phyloP scores from a whole-genome alignment of 92 coral and sea anemone species.

The Bergia puertoricense region DNA sequence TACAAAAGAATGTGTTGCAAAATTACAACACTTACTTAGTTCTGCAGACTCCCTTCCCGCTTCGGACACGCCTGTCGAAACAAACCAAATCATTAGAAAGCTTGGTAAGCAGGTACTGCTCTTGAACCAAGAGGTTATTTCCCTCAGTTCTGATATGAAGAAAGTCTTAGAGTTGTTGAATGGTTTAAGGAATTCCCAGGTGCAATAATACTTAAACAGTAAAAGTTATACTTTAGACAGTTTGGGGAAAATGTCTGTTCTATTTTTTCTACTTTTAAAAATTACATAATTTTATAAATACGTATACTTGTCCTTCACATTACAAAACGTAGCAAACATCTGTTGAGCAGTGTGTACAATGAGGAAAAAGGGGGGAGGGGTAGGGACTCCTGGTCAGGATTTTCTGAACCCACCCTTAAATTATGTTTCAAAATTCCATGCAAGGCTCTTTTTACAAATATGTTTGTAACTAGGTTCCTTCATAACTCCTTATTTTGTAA shows the following conservation, averaged over 20 bases:
- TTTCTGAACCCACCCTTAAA: too few species aligned
- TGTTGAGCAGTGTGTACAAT: too few species aligned
- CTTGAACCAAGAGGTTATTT: constrained; percentile 69
- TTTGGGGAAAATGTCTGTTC: neutral
- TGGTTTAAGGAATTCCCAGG: constrained; percentile 56
- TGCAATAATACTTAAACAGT: neutral
- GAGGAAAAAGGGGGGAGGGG: too few species aligned
- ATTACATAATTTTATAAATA: neutral
- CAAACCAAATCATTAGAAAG: constrained; percentile 69
- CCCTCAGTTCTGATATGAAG: constrained; percentile 73
- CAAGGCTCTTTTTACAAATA: too few species aligned
- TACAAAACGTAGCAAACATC: too few species aligned
- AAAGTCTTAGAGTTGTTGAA: constrained; percentile 68
- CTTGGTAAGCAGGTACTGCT: constrained; percentile 67
- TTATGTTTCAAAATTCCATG: too few species aligned
- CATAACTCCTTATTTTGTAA: too few species aligned
- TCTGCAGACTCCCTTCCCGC: constrained; percentile 59
- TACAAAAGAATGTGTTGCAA: constrained; percentile 68
- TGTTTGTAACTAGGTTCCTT: too few species aligned
- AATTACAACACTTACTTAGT: constrained; percentile 56
- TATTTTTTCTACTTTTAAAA: neutral
- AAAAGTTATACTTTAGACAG: neutral
- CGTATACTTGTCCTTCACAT: neutral
- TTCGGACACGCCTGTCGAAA: constrained; percentile 54
- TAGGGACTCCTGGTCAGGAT: too few species aligned